Evolutionary conservation across 1,140 invertebrate genomes (phyloP), one percentile per base, ranked within the genome.

Genomic region (Plutomurus gul): DNA sequence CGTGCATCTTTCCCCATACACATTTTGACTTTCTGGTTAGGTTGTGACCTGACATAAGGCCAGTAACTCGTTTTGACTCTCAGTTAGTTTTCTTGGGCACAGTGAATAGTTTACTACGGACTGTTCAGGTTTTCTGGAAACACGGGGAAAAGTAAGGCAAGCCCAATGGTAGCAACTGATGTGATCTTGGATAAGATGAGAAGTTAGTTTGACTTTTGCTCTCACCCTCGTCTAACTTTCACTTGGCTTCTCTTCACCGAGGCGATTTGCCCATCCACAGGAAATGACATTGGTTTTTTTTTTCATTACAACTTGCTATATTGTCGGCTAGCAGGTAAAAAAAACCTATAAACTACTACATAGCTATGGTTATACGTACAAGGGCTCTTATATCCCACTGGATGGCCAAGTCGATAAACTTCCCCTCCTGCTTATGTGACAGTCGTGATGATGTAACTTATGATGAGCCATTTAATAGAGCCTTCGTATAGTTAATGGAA

Each of bases 191-290:
- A 39, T 72, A 43, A 72, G 37, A 71, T 72, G 70, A 40, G 70
- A 72, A 72, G 70, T 40, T 46, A 40, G 36, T 72, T 72, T 65
- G 56, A 65, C 56, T 72, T 72, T 72, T 39, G 70, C 70, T 72
- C 70, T 72, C 70, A 43, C 70, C 70, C 56, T 65, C 56, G 56
- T 65, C 56, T 65, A 72, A 72, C 70, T 72, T 72, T 72, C 70
- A 72, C 70, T 72, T 72, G 36, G 70, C 70, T 72, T 39, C 70
- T 20, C 40, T 72, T 72, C 70, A 20, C 70, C 39, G 40, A 43
- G 8, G 20, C 70, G 18, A 72, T 72, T 72, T 72, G 10, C 70
- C 37, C 70, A 72, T 46, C 70, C 30, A 65, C 56, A 65, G 36
- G 70, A 72, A 72, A 72, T 72, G 70, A 72, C 70, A 40, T 72